Base-by-base conservation (phyloP, 2,113 vertebrate genomes). In the Heteronetta atricapilla region DNA sequence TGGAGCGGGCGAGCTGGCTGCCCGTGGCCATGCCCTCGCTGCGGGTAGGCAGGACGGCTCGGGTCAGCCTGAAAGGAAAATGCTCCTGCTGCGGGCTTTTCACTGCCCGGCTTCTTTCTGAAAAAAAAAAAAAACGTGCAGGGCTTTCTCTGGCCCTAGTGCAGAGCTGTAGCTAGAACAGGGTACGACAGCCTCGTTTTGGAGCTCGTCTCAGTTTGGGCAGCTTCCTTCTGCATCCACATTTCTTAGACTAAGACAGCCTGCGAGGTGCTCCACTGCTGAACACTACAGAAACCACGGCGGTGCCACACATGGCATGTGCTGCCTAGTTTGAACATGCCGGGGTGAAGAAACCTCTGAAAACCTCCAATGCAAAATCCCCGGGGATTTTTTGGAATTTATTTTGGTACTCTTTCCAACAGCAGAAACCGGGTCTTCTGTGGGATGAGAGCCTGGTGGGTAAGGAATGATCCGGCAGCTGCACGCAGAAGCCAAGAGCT, bases 11-110 rank as follows among this genome's bases (percentile, higher is more conserved):
- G 9, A 91, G 93, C 93, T 94, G 94, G 94, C 93, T 95, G 62
- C 91, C 44, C 44, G 82, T 8, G 26, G 67, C 87, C 5, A 40
- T 96, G 95, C 94, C 94, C 94, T 95, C 3, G 13, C 18, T 26
- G 91, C 56, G 84, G 91, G 94, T 92, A 72, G 66, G 56, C 86
- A 75, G 91, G 86, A 94, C 9, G 1, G 84, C 86, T 89, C 84
- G 93, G 93, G 94, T 97, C 94, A 96, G 77, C 73, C 96, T 96
- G 95, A 95, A 96, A 97, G 93, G 64, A 95, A 82, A 96, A 90
- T 83, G 75, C 74, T 92, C 64, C 81, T 73, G 64, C 93, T 92
- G 86, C 74, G 81, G 89, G 48, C 95, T 96, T 97, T 97, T 94
- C 86, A 93, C 91, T 95, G 63, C 86, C 95, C 77, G 91, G 89